These are phyloP conservation scores for Megalops atlanticus DNA, from an alignment of 2,113 vertebrate species.

Conservation along the genomic window DNA sequence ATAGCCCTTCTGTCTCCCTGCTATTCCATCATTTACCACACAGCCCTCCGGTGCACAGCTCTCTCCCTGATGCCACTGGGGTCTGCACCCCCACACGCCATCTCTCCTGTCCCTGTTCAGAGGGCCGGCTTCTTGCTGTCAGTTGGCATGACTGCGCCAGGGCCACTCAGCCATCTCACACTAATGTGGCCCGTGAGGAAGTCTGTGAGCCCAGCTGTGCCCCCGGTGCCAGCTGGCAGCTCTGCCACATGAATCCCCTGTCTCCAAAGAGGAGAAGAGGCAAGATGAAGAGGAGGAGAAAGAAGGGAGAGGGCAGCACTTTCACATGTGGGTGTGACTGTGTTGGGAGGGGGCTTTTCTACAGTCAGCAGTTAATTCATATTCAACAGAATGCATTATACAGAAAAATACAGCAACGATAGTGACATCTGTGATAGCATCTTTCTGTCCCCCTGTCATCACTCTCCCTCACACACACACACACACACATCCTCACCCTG, in stretches of 20 bases:
- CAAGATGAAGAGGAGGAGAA: background rate
- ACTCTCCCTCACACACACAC: background rate
- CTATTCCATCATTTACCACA: background rate
- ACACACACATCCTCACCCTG: background rate
- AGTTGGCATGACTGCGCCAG: conserved; percentile 27
- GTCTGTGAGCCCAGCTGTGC: conserved; percentile 26
- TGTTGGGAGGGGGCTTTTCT: background rate
- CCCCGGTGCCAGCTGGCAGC: conserved; percentile 20
- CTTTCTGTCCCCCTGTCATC: background rate
- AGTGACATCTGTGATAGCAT: conserved; percentile 1
- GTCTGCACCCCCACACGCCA: background rate
- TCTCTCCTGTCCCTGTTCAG: background rate
- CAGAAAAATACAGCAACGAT: background rate
- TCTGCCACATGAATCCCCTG: background rate
- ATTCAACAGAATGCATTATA: background rate
- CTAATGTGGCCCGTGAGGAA: conserved; percentile 11
- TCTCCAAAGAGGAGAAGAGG: background rate
- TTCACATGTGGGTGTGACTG: background rate
- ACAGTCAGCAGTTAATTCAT: conserved; percentile 5
- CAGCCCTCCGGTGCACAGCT: background rate
- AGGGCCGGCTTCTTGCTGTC: conserved; percentile 23
- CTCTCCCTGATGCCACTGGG: background rate
- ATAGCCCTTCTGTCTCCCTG: background rate
- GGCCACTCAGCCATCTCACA: conserved; percentile 19
- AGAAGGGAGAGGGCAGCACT: background rate